These are phyloP conservation scores for Bolinopsis microptera DNA, from an alignment of 37 sponge, comb jelly and placozoan genomes.

Conservation along the genomic window DNA sequence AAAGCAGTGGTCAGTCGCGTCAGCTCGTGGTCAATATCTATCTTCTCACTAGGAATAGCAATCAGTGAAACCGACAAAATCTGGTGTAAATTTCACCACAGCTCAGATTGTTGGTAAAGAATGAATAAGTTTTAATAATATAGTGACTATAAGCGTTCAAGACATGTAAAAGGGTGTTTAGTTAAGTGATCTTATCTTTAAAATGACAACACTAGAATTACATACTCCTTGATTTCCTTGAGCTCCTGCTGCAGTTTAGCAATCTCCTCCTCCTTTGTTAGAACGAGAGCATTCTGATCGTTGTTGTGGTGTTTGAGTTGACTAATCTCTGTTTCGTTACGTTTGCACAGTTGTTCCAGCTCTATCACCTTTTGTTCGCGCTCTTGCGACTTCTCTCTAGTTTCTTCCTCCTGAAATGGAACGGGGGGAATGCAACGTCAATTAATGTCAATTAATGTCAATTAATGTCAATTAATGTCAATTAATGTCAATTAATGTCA, in stretches of 20 bases:
- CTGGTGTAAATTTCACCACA: too few species aligned
- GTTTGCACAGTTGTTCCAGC: slow-evolving; percentile 69
- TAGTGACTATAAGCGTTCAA: too few species aligned
- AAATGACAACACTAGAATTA: background rate
- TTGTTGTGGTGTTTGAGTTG: slow-evolving; percentile 20
- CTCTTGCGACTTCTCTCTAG: slow-evolving; percentile 67
- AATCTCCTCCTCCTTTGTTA: slow-evolving; percentile 45
- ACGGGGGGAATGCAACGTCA: too few species aligned
- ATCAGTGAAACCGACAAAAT: too few species aligned
- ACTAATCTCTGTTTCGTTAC: slow-evolving; percentile 3
- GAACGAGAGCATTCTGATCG: background rate
- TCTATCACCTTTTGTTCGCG: slow-evolving; percentile 84
- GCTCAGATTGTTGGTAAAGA: too few species aligned
- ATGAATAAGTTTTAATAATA: too few species aligned
- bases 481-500: too few species aligned
- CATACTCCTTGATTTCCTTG: slow-evolving; percentile 30
- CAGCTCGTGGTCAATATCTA: slow-evolving; percentile 15
- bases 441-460: too few species aligned
- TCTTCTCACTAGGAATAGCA: slow-evolving; percentile 10
- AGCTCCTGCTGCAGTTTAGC: background rate
- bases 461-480: too few species aligned
- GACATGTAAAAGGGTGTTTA: too few species aligned
- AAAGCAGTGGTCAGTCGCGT: background rate
- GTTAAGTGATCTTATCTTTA: too few species aligned
- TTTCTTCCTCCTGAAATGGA: slow-evolving; percentile 23